Evolutionary conservation across 2,888 invertebrate genomes (phyloP).

Genomic region (Ommatoiulus sabulosus): DNA sequence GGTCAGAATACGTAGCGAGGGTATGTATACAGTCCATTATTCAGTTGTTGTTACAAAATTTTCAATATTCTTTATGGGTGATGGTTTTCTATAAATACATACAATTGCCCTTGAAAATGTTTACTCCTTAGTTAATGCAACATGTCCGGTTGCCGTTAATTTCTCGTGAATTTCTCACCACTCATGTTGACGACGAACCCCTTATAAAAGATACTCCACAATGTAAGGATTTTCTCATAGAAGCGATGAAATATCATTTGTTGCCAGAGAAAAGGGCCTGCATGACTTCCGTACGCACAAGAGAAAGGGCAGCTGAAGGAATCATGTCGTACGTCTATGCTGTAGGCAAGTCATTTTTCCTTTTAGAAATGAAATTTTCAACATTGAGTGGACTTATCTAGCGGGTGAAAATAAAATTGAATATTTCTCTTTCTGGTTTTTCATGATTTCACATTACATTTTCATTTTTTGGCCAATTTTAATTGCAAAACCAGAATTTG

Average conservation of each 20-base stretch:
- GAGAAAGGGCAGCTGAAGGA: constrained; percentile 76
- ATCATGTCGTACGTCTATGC: constrained; percentile 77
- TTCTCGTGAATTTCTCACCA: constrained; percentile 76
- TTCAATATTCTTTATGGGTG: no score
- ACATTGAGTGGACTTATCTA: no score
- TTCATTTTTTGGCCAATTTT: no score
- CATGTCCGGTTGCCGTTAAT: constrained; percentile 76
- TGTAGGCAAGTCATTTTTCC: constrained; percentile 66
- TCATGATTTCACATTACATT: no score
- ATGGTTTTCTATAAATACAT: neutral
- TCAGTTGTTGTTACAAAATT: neutral
- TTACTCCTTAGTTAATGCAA: constrained; percentile 72
- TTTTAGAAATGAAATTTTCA: neutral
- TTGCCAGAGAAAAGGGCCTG: constrained; percentile 76
- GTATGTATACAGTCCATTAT: constrained; percentile 66
- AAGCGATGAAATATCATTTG: constrained; percentile 79
- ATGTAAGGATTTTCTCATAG: constrained; percentile 75
- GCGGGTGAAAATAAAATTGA: no score
- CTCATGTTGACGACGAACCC: constrained; percentile 76
- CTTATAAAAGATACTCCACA: constrained; percentile 75
- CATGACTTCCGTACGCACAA: constrained; percentile 74
- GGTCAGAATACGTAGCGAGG: constrained; percentile 73
- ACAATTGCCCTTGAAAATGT: neutral
- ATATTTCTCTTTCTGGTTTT: no score
- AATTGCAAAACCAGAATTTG: no score